A percentile compares a stretch with the other conserved stretches of the same genome.
Evolutionary conservation across 30 jellyfish, hydroid and myxozoan species (phyloP).

Genomic region (Nemopilema nomurai): DNA sequence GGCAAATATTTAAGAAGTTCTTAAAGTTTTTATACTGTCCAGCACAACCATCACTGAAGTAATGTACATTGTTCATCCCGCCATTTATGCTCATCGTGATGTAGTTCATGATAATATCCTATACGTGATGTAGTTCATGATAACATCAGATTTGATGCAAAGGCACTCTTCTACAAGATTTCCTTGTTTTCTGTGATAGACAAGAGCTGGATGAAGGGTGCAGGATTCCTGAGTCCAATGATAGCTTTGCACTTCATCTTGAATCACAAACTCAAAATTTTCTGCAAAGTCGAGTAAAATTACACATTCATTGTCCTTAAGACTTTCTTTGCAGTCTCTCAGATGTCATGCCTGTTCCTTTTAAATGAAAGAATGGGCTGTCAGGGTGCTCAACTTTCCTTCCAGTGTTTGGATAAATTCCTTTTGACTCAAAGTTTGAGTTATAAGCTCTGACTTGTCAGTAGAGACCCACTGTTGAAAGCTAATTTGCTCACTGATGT

Average conservation of each 20-base stretch:
- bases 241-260: slow-evolving; percentile 74
- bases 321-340: slow-evolving; percentile 43
- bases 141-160: slow-evolving; percentile 62
- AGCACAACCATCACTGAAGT: slow-evolving; percentile 55
- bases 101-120: neutral
- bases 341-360: slow-evolving; percentile 57
- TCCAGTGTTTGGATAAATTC: slow-evolving; percentile 14
- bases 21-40: slow-evolving; percentile 75
- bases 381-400: slow-evolving; percentile 22
- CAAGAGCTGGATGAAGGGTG: slow-evolving; percentile 74
- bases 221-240: slow-evolving; percentile 70
- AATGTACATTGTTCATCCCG: neutral
- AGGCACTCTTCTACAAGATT: slow-evolving; percentile 4
- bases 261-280: slow-evolving; percentile 64
- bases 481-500: slow-evolving; percentile 3
- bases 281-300: slow-evolving; percentile 77
- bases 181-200: slow-evolving; percentile 34
- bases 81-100: neutral
- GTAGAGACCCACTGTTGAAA: slow-evolving; percentile 66
- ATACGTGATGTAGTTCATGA: slow-evolving; percentile 50
- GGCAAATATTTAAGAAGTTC: neutral
- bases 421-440: slow-evolving; percentile 18
- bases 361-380: slow-evolving; percentile 73
- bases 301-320: slow-evolving; percentile 13
- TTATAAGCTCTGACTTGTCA: slow-evolving; percentile 46